Evolutionary conservation across 2,888 invertebrate genomes (phyloP).

Genomic region (Pachymerium ferrugineum): DNA sequence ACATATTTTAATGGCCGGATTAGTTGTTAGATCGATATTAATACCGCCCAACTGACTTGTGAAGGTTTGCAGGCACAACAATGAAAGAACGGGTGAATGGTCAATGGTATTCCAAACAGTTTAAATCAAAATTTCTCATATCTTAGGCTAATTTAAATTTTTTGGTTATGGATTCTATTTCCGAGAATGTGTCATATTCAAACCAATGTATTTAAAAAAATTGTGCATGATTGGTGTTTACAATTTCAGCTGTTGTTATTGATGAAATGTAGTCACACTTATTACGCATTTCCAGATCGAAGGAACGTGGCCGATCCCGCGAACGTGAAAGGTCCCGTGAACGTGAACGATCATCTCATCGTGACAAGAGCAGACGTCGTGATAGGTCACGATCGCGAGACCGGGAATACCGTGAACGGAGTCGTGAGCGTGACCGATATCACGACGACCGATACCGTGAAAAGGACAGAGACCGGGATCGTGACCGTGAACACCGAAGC

Average conservation of each 20-base stretch:
- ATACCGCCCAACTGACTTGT: no score
- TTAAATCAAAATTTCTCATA: no score
- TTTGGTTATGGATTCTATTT: not conserved
- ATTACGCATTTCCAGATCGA: constrained; percentile 38
- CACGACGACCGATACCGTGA: constrained; percentile 82
- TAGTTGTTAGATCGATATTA: no score
- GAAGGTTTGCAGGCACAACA: no score
- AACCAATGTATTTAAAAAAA: not conserved
- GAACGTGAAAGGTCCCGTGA: constrained; percentile 61
- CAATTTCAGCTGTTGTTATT: not conserved
- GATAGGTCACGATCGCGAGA: constrained; percentile 46
- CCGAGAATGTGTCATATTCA: not conserved
- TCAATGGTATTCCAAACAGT: no score
- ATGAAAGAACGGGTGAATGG: no score
- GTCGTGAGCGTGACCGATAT: constrained; percentile 61
- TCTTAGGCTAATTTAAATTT: not conserved
- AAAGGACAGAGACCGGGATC: constrained; percentile 47
- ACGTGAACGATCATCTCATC: constrained; percentile 41
- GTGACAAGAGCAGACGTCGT: constrained; percentile 41
- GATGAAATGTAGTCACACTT: not conserved
- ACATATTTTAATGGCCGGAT: no score
- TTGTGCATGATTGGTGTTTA: not conserved
- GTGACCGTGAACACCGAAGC: constrained; percentile 52
- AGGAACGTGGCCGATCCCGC: constrained; percentile 59
- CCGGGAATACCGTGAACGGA: constrained; percentile 67